Evolutionary conservation across 2,797 vertebrate genomes (phyloP).

Genomic region (Echiichthys vipera): DNA sequence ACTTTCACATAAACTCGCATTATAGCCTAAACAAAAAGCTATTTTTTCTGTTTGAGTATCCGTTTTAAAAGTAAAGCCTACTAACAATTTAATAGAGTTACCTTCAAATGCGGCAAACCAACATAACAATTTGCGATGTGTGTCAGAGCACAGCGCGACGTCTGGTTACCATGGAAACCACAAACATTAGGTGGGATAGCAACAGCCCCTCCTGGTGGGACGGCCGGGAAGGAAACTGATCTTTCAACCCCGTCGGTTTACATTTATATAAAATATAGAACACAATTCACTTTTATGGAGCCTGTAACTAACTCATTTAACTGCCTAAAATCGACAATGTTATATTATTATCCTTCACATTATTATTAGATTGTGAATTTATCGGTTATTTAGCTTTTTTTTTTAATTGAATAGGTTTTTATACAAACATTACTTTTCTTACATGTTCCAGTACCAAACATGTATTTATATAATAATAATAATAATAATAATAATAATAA

Average conservation of each 20-base stretch:
- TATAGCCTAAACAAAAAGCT: too few relatives aligned
- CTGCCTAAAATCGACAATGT: background rate
- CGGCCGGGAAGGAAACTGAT: too few relatives aligned
- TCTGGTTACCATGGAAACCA: constrained; percentile 41
- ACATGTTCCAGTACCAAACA: too few relatives aligned
- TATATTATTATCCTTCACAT: background rate
- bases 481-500: too few relatives aligned
- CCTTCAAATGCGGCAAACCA: constrained; percentile 6
- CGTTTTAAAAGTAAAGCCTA: background rate
- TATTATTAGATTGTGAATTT: too few relatives aligned
- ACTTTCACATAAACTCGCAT: background rate
- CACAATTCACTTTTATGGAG: background rate
- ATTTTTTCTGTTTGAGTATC: background rate
- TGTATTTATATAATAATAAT: too few relatives aligned
- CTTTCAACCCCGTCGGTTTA: background rate
- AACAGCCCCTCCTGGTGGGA: too few relatives aligned
- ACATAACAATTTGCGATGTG: background rate
- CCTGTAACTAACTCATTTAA: background rate
- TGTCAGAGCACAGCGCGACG: background rate
- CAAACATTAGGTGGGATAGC: background rate
- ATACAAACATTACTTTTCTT: too few relatives aligned
- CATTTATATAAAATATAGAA: background rate
- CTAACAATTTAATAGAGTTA: constrained; percentile 4
- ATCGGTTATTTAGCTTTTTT: too few relatives aligned
- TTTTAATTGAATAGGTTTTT: too few relatives aligned